phyloP scores from a whole-genome alignment of 1,140 invertebrate genomes.

The Prorops nasuta region DNA sequence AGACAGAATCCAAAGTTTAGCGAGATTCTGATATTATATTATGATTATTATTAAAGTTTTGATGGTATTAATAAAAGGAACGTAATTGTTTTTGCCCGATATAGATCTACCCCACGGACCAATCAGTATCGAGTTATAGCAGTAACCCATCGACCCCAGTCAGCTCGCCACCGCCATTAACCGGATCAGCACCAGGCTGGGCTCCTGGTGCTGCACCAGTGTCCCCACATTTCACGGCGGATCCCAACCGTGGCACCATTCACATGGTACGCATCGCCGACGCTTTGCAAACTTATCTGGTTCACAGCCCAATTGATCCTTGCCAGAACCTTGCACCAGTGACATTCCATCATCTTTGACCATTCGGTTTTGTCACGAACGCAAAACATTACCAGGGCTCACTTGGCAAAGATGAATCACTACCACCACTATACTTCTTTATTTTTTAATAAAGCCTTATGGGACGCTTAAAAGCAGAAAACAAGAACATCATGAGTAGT shows the following conservation, averaged over 20 bases:
- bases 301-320: not conserved
- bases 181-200: constrained; percentile 60
- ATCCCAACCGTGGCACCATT: constrained; percentile 55
- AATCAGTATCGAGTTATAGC: constrained; percentile 85
- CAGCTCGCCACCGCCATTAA: constrained; percentile 80
- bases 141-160: constrained; percentile 87
- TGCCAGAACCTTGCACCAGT: not conserved
- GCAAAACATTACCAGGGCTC: no score
- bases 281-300: not conserved
- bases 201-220: constrained; percentile 58
- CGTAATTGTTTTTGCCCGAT: constrained; percentile 36
- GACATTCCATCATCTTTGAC: no score
- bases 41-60: no score
- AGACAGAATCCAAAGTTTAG: no score
- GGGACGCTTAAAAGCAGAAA: no score
- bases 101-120: constrained; percentile 85
- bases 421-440: no score
- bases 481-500: no score
- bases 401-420: no score
- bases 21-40: no score
- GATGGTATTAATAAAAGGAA: no score
- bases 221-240: constrained; percentile 56
- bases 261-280: constrained; percentile 56
- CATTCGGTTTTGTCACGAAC: no score
- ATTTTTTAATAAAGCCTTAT: no score